phyloP scores from a whole-genome alignment of 2,113 vertebrate species.

The Tyto alba region DNA sequence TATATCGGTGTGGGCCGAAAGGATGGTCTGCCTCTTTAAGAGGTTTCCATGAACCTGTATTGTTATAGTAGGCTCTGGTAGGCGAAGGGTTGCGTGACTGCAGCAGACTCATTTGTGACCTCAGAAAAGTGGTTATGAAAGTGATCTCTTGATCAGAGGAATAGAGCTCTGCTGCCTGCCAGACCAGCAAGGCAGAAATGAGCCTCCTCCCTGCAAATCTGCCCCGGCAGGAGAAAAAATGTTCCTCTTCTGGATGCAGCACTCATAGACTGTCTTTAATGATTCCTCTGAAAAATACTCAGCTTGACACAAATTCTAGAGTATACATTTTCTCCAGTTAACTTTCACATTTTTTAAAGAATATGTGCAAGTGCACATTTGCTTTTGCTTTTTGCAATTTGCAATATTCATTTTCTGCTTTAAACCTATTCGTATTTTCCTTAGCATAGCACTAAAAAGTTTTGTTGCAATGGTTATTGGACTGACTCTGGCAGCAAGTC shows the following conservation, averaged over 20 bases:
- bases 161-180: constrained; percentile 49
- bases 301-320: neutral
- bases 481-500: neutral
- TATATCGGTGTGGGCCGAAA: neutral
- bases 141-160: constrained; percentile 81
- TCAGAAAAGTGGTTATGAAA: constrained; percentile 90
- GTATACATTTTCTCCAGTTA: neutral
- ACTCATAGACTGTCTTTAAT: neutral
- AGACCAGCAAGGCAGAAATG: constrained; percentile 78
- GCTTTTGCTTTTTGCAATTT: neutral
- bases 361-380: neutral
- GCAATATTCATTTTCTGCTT: neutral
- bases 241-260: neutral
- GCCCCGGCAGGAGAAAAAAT: constrained; percentile 50
- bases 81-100: constrained; percentile 88
- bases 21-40: constrained; percentile 73
- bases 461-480: neutral
- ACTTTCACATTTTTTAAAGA: neutral
- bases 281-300: neutral
- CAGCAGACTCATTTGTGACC: constrained; percentile 83
- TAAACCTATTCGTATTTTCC: neutral
- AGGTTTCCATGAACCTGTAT: constrained; percentile 62
- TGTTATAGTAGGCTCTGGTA: constrained; percentile 70
- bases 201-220: constrained; percentile 56
- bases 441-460: neutral